Evolutionary conservation across 2,888 invertebrate species (phyloP).

Genomic region (Pristionchus fissidentatus): DNA sequence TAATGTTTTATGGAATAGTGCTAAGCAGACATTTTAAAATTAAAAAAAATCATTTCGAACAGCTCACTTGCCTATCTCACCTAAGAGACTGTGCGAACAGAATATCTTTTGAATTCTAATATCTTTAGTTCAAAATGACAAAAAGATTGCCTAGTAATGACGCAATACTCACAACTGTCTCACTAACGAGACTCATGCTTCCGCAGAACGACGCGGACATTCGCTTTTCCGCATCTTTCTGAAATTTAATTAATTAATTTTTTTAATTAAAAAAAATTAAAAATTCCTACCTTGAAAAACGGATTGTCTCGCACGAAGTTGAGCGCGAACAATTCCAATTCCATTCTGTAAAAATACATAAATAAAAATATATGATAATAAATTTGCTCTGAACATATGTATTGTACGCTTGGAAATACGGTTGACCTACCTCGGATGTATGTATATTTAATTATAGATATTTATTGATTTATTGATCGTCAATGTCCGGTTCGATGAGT

Average conservation of each 20-base stretch:
- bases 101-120: too few species aligned
- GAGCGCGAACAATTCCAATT: slow-evolving; percentile 16
- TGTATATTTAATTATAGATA: background rate
- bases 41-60: too few species aligned
- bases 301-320: slow-evolving; percentile 32
- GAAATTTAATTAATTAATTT: background rate
- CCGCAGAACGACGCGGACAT: slow-evolving; percentile 42
- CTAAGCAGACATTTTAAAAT: too few species aligned
- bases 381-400: background rate
- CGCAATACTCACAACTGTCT: slow-evolving; percentile 18
- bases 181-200: slow-evolving; percentile 33
- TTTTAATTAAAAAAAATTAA: background rate
- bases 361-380: background rate
- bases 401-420: background rate
- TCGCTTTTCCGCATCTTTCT: slow-evolving; percentile 38
- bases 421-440: background rate
- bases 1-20: too few species aligned
- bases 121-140: too few species aligned
- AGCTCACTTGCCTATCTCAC: too few species aligned
- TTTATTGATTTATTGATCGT: background rate
- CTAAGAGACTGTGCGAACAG: too few species aligned
- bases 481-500: too few species aligned
- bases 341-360: background rate
- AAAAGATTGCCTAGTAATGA: too few species aligned
- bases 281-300: slow-evolving; percentile 6